These are phyloP conservation scores for Scotopteryx bipunctaria DNA, from an alignment of 2,888 invertebrate species.

Conservation along the genomic window DNA sequence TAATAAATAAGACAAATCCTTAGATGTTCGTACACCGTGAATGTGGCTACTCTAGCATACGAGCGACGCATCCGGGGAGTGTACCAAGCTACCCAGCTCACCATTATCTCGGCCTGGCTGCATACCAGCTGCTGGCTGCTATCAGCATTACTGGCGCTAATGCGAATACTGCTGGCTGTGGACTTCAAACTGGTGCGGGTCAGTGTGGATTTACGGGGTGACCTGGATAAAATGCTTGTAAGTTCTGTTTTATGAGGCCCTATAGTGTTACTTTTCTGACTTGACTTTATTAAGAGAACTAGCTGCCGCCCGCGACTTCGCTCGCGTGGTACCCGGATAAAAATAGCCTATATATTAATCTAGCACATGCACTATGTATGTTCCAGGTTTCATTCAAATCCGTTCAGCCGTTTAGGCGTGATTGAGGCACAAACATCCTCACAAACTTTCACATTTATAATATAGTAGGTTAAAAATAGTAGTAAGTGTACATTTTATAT, in stretches of 20 bases:
- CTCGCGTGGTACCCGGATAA: too few relatives aligned
- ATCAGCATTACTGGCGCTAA: slow-evolving; percentile 57
- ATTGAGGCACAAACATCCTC: too few relatives aligned
- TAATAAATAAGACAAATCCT: not conserved
- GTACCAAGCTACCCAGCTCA: slow-evolving; percentile 69
- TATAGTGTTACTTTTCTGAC: too few relatives aligned
- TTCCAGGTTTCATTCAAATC: too few relatives aligned
- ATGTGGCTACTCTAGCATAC: slow-evolving; percentile 69
- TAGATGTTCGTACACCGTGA: slow-evolving; percentile 65
- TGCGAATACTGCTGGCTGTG: slow-evolving; percentile 61
- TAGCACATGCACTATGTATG: too few relatives aligned
- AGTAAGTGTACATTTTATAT: not conserved
- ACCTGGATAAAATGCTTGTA: slow-evolving; percentile 69
- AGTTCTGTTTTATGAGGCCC: too few relatives aligned
- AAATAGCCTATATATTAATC: too few relatives aligned
- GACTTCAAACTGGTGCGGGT: slow-evolving; percentile 72
- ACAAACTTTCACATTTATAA: too few relatives aligned
- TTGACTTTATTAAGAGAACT: too few relatives aligned
- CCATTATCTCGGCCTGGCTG: slow-evolving; percentile 71
- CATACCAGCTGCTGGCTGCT: slow-evolving; percentile 72
- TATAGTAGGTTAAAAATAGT: too few relatives aligned
- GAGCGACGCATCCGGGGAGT: slow-evolving; percentile 74
- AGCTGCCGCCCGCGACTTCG: too few relatives aligned
- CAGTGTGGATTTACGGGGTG: slow-evolving; percentile 57
- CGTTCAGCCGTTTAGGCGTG: too few relatives aligned